Conservation (phyloP, 1,140 invertebrate genomes). For the Brachystomella parvula region DNA sequence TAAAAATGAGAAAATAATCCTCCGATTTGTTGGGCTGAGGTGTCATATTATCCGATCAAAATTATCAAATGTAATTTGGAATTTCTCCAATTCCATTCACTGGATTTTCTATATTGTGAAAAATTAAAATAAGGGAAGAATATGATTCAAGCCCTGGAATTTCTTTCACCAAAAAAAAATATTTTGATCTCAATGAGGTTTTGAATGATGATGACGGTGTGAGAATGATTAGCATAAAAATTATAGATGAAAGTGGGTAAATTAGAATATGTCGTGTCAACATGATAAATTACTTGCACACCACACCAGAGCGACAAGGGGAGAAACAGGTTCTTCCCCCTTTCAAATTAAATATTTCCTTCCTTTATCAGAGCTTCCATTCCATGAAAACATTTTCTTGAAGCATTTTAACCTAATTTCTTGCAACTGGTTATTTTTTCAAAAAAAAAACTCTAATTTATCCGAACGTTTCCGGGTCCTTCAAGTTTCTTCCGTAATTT, state of each 20-base stretch:
- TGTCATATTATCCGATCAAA: too few species aligned
- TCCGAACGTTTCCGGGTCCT: background rate
- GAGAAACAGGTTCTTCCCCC: background rate
- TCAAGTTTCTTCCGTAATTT: background rate
- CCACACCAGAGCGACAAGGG: background rate
- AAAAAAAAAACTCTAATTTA: background rate
- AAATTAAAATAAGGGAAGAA: too few species aligned
- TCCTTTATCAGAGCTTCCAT: background rate
- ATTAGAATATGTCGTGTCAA: background rate
- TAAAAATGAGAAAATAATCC: background rate
- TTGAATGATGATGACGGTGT: background rate
- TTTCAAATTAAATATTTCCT: background rate
- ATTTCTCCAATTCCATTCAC: too few species aligned
- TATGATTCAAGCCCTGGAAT: too few species aligned
- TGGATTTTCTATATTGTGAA: too few species aligned
- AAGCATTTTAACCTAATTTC: too few species aligned
- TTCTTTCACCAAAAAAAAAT: too few species aligned
- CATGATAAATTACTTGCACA: constrained; percentile 7
- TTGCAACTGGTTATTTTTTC: too few species aligned
- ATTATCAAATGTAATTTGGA: too few species aligned
- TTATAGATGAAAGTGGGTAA: background rate
- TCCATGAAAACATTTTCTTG: too few species aligned
- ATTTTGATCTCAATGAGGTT: background rate
- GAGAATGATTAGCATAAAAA: background rate
- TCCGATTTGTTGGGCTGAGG: too few species aligned